Conservation (phyloP, 1,140 invertebrate species). For the Geopemphigus sp. region DNA sequence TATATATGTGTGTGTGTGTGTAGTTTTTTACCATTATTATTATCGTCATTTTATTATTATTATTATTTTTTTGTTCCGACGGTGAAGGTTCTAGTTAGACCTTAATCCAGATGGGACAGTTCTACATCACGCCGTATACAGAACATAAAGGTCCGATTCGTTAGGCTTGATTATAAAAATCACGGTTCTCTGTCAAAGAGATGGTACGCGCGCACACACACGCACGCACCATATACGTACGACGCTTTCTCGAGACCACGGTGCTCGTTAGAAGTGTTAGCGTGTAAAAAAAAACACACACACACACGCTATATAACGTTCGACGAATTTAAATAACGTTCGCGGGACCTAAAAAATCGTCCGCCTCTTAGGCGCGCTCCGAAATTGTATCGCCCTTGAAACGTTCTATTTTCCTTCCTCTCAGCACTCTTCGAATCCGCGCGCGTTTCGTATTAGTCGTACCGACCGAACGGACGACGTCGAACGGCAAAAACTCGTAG, state of each 20-base stretch:
- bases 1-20: constrained; percentile 20
- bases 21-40: constrained; percentile 41
- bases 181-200: constrained; percentile 47
- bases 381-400: constrained; percentile 1
- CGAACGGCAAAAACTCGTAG: too few relatives aligned
- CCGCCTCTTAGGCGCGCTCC: neutral
- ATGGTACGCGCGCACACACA: neutral
- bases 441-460: too few relatives aligned
- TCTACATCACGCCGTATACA: constrained; percentile 24
- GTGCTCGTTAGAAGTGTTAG: constrained; percentile 3
- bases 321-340: constrained; percentile 26
- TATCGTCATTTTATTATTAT: constrained; percentile 17
- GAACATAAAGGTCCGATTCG: constrained; percentile 47
- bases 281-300: neutral
- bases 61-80: neutral
- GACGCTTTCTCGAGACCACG: constrained; percentile 31
- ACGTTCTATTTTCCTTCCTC: too few relatives aligned
- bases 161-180: constrained; percentile 48
- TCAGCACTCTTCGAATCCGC: too few relatives aligned
- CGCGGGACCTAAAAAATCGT: neutral
- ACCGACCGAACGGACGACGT: too few relatives aligned
- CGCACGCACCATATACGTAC: neutral
- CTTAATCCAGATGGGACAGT: constrained; percentile 46
- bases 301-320: neutral
- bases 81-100: constrained; percentile 45